These are phyloP conservation scores for Anastrepha obliqua DNA, from an alignment of 1,140 invertebrate genomes.

Conservation along the genomic window DNA sequence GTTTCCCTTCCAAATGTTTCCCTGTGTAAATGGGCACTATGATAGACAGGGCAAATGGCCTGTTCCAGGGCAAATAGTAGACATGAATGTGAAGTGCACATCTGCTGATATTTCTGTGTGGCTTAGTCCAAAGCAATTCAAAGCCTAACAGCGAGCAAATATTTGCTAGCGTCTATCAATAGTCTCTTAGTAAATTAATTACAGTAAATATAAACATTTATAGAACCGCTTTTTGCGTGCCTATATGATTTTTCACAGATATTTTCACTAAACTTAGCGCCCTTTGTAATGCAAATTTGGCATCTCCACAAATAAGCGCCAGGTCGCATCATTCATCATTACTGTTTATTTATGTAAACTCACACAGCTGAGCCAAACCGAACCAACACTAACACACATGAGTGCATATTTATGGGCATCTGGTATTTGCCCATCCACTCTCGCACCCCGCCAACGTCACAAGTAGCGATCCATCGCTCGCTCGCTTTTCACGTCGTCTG, in stretches of 20 bases:
- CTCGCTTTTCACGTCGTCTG: constrained; percentile 23
- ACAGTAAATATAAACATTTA: constrained; percentile 28
- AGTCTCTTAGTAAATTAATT: neutral
- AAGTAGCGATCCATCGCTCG: neutral
- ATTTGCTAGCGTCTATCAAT: neutral
- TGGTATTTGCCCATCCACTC: constrained; percentile 5
- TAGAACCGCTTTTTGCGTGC: constrained; percentile 29
- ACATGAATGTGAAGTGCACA: too few relatives aligned
- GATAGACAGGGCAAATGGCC: too few relatives aligned
- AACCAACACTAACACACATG: neutral
- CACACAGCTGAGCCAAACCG: neutral
- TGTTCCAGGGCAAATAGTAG: too few relatives aligned
- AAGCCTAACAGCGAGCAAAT: neutral
- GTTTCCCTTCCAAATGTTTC: too few relatives aligned
- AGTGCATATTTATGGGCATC: neutral
- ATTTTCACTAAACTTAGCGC: neutral
- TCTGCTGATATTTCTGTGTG: neutral
- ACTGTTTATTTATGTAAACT: neutral
- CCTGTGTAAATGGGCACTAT: too few relatives aligned
- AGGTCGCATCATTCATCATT: neutral
- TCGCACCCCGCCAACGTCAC: neutral
- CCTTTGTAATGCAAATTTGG: constrained; percentile 32
- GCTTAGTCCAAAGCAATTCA: neutral
- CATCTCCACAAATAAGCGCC: neutral
- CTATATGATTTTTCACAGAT: constrained; percentile 33